Conservation (phyloP, 2,888 invertebrate species). For the Thymelicus acteon region DNA sequence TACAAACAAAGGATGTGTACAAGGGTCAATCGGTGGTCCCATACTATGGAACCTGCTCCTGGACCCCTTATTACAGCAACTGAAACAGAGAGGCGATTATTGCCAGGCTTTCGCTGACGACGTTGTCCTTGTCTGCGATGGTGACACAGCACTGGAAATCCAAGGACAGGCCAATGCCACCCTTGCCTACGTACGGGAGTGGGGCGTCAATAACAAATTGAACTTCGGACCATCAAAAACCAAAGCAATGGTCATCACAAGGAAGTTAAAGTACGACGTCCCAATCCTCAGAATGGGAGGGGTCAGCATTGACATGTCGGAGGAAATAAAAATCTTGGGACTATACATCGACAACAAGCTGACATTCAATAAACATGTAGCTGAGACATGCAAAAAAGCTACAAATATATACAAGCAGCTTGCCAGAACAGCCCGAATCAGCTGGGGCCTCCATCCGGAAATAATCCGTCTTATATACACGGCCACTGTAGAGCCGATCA, state of each 20-base stretch:
- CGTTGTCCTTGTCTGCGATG: neutral
- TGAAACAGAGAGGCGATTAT: neutral
- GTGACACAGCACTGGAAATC: neutral
- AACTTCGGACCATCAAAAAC: conserved; percentile 14
- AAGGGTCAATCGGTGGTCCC: neutral
- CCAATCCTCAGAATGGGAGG: neutral
- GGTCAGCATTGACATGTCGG: neutral
- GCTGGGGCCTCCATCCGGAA: conserved; percentile 5
- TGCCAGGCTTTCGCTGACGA: neutral
- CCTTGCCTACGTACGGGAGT: neutral
- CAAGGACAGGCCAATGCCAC: neutral
- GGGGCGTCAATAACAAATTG: conserved; percentile 3
- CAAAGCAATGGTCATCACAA: neutral
- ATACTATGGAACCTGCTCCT: conserved; percentile 15
- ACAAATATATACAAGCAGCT: neutral
- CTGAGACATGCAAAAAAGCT: neutral
- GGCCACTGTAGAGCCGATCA: neutral
- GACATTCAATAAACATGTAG: conserved; percentile 4
- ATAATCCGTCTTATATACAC: neutral
- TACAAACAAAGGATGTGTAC: too few species aligned
- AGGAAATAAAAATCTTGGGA: conserved; percentile 13
- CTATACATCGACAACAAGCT: neutral
- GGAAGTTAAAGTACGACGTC: conserved; percentile 11
- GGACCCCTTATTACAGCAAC: conserved; percentile 1
- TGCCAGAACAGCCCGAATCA: neutral